Evolutionary conservation across 2,797 vertebrate genomes (phyloP).

Genomic region (Rhinoraja longicauda): DNA sequence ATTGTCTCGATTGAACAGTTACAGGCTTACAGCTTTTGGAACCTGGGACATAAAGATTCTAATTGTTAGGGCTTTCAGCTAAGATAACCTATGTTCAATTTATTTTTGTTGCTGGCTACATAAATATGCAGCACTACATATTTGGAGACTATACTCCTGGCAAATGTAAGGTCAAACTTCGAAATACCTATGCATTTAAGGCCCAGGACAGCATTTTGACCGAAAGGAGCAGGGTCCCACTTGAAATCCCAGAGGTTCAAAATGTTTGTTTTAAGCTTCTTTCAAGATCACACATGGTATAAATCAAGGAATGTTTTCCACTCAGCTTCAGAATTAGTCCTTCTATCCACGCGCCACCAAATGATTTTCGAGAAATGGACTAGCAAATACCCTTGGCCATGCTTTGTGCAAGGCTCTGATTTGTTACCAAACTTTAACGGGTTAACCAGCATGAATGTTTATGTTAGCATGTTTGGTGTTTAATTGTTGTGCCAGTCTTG

Average conservation of each 20-base stretch:
- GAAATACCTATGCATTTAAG: constrained; percentile 19
- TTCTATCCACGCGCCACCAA: background rate
- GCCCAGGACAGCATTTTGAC: constrained; percentile 16
- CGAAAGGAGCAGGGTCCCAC: constrained; percentile 6
- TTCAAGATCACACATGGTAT: constrained; percentile 34
- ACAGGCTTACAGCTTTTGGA: background rate
- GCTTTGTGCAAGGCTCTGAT: background rate
- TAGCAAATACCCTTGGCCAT: background rate
- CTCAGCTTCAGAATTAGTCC: constrained; percentile 5
- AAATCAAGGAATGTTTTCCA: constrained; percentile 9
- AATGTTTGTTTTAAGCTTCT: constrained; percentile 33
- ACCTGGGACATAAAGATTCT: background rate
- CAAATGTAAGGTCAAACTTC: constrained; percentile 30
- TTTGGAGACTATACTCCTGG: constrained; percentile 10
- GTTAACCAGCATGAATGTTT: background rate
- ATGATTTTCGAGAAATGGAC: background rate
- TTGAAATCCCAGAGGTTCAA: constrained; percentile 26
- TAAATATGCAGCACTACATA: constrained; percentile 23
- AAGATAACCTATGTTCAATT: constrained; percentile 25
- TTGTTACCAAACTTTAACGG: constrained; percentile 11
- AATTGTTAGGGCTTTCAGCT: constrained; percentile 16
- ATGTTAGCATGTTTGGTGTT: background rate
- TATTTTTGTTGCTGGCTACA: constrained; percentile 31
- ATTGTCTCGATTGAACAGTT: background rate
- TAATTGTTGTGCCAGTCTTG: background rate